A percentile compares a stretch with the other conserved stretches of the same genome.
Evolutionary conservation across 2,888 invertebrate genomes (phyloP).

Genomic region (Lottia scabra): DNA sequence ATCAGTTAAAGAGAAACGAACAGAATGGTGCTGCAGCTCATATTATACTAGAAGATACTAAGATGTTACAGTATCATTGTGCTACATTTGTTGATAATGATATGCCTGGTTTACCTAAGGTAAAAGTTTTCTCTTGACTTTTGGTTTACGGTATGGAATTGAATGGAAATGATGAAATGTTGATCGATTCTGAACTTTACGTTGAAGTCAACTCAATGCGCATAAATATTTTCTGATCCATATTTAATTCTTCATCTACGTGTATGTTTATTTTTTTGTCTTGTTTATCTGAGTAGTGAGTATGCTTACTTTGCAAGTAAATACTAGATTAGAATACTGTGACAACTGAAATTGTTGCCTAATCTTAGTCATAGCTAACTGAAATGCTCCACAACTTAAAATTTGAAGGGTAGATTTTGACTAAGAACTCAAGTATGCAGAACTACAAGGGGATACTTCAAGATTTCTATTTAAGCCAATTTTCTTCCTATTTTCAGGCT

Average conservation of each 20-base stretch:
- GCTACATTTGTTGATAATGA: slow-evolving; percentile 98
- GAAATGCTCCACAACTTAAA: no score
- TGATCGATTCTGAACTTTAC: background rate
- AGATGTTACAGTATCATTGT: slow-evolving; percentile 98
- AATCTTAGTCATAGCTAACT: no score
- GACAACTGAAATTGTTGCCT: no score
- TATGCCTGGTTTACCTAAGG: slow-evolving; percentile 84
- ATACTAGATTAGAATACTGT: no score
- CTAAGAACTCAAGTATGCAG: no score
- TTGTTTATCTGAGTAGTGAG: no score
- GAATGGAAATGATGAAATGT: background rate
- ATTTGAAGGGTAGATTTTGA: no score
- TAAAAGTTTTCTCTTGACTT: slow-evolving; percentile 25
- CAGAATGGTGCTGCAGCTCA: slow-evolving; percentile 97
- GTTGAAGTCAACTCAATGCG: background rate
- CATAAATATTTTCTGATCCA: slow-evolving; percentile 1
- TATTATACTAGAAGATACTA: slow-evolving; percentile 95
- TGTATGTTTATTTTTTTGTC: no score
- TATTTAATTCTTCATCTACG: no score
- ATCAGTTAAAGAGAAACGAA: slow-evolving; percentile 94
- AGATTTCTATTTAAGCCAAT: no score
- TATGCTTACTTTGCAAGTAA: background rate
- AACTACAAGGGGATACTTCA: background rate
- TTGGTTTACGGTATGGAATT: background rate
- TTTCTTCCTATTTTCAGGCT: slow-evolving; percentile 72